phyloP scores from a whole-genome alignment of 2,113 vertebrate species.

The Progne subis region DNA sequence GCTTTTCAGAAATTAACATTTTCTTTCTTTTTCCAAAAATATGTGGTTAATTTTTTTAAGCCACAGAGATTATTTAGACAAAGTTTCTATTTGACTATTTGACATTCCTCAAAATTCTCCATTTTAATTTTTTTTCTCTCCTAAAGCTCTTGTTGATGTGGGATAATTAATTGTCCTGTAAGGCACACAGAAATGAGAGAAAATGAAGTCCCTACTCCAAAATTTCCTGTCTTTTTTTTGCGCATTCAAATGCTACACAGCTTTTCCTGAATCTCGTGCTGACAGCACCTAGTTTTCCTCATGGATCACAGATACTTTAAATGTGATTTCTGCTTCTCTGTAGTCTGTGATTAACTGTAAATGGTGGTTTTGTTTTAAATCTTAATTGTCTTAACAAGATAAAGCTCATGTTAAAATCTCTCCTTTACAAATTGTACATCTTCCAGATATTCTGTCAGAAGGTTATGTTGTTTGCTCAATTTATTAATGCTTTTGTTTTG shows the following conservation, averaged over 20 bases:
- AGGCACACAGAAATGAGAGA: not conserved
- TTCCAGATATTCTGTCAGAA: slow-evolving; percentile 19
- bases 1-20: not conserved
- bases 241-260: not conserved
- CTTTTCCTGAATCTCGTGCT: not conserved
- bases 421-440: not conserved
- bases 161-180: not conserved
- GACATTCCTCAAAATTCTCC: not conserved
- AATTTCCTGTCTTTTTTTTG: not conserved
- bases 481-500: slow-evolving; percentile 32
- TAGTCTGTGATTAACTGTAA: not conserved
- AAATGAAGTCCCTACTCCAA: not conserved
- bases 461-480: slow-evolving; percentile 22
- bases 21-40: not conserved
- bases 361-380: not conserved
- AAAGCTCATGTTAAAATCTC: slow-evolving; percentile 17
- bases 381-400: slow-evolving; percentile 43
- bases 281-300: not conserved
- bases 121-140: not conserved
- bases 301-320: not conserved
- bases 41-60: not conserved
- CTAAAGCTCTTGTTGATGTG: not conserved
- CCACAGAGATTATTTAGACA: not conserved
- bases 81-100: not conserved
- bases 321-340: slow-evolving; percentile 10